Evolutionary conservation across 2,797 vertebrate species (phyloP), one percentile per base, ranked within the genome.

Genomic region (Poeciliopsis presidionis): DNA sequence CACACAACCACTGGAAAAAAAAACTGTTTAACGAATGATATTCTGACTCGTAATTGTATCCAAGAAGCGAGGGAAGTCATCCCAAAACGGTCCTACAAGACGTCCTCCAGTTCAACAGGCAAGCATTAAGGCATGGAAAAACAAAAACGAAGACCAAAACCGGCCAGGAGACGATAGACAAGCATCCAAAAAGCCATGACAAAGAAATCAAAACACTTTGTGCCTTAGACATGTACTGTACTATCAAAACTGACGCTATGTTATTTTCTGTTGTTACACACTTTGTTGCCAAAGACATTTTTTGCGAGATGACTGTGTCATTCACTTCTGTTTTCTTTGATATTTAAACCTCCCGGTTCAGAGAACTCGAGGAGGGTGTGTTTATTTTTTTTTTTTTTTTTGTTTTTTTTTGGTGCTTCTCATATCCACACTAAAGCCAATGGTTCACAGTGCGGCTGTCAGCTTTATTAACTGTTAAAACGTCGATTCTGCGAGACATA

Each of bases 231-330:
- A 16, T 4, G 78, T 86, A 82, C 88, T 90, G 81, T 83, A 86
- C 75, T 30, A 45, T 79, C 41, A 33, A 33, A 41, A 79, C 51
- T 4, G 20, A 67, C 77, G 30, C 80, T 57, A 72, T 43, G 33
- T 41, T 41, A 20, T 53, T 63, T 73, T 53, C 6, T 39, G 25
- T 28, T 28, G 63, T 4, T 45, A 53, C 77, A 80, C 86, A 51
- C 81, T 61, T 80, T 30, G 71, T 79, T 84, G 77, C 91, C 92
- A 93, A 93, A 94, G 92, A 93, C 77, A 0, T 84, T 81, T 73
- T 33, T 45, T 25, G 67, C 75, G 76, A 46, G 28, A 74, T 77
- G 73, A 83, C 82, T 81, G 80, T 84, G 84, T 87, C 80, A 53
- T 45, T 91, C 85, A 18, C 71, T 78, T 70, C 75, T 71, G 43